Evolutionary conservation across 2,888 invertebrate species (phyloP).

Genomic region (Cheilosia urbana): DNA sequence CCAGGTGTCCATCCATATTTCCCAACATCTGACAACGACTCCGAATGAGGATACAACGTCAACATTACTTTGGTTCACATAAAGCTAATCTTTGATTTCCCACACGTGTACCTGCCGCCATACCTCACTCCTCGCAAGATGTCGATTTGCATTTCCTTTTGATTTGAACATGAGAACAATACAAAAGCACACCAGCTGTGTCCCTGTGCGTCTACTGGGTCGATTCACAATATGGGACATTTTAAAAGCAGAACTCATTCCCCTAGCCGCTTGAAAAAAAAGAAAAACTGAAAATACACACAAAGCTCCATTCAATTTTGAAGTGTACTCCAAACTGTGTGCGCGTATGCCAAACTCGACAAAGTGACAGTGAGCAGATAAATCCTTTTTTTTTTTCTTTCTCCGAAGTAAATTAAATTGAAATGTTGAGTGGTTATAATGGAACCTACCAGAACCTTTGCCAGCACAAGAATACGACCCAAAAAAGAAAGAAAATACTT

Average conservation of each 20-base stretch:
- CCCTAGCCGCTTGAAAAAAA: background rate
- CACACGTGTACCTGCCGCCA: slow-evolving; percentile 29
- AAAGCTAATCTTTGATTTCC: slow-evolving; percentile 41
- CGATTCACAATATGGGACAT: slow-evolving; percentile 28
- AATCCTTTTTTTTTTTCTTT: background rate
- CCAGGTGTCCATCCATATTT: slow-evolving; percentile 12
- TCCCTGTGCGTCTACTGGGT: slow-evolving; percentile 9
- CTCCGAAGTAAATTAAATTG: slow-evolving; percentile 15
- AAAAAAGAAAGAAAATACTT: slow-evolving; percentile 2
- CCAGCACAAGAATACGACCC: slow-evolving; percentile 27
- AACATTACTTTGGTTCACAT: background rate
- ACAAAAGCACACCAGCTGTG: slow-evolving; percentile 9
- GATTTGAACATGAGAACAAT: slow-evolving; percentile 10
- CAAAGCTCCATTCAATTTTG: background rate
- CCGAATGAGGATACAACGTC: background rate
- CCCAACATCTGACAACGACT: background rate
- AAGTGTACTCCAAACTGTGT: slow-evolving; percentile 5
- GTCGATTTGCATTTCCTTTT: slow-evolving; percentile 44
- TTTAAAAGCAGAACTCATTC: slow-evolving; percentile 27
- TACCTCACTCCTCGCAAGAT: background rate
- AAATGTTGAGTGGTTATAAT: slow-evolving; percentile 23
- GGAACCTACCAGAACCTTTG: slow-evolving; percentile 12
- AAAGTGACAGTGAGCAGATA: too few relatives aligned
- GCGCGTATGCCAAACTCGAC: background rate
- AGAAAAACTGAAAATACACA: background rate